Conservation (phyloP, 1,140 invertebrate genomes). For the Leptoteleia sp. region DNA sequence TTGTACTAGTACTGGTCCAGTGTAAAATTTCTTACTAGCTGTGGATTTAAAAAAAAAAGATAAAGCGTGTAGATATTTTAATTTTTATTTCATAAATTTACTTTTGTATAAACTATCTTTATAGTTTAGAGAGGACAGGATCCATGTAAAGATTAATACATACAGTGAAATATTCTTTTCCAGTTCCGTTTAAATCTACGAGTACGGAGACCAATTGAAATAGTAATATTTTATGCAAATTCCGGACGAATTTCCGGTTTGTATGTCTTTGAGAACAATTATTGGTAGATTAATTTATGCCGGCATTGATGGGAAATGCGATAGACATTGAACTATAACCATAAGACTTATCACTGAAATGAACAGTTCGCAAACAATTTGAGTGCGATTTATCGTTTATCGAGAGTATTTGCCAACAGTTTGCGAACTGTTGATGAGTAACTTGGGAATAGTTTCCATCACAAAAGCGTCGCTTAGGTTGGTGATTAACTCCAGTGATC, state of each 20-base stretch:
- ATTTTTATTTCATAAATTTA: too few relatives aligned
- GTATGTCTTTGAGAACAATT: conserved; percentile 18
- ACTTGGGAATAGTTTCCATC: conserved; percentile 60
- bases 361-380: conserved; percentile 56
- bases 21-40: too few relatives aligned
- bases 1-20: too few relatives aligned
- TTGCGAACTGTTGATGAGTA: conserved; percentile 56
- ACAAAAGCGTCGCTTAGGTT: conserved; percentile 48
- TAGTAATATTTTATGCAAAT: conserved; percentile 21
- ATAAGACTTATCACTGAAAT: conserved; percentile 50
- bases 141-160: too few relatives aligned
- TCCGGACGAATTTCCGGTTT: conserved; percentile 8
- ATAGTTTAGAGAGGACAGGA: too few relatives aligned
- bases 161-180: too few relatives aligned
- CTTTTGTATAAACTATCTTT: too few relatives aligned
- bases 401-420: conserved; percentile 61
- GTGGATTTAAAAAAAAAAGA: too few relatives aligned
- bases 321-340: conserved; percentile 49
- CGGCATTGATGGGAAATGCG: conserved; percentile 21
- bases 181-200: too few relatives aligned
- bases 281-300: conserved; percentile 32
- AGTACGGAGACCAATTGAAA: background rate
- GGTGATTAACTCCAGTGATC: conserved; percentile 44
- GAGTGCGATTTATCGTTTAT: conserved; percentile 62
- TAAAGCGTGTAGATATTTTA: too few relatives aligned